Evolutionary conservation across 2,888 invertebrate genomes (phyloP).

Genomic region (Craniophora ligustri): DNA sequence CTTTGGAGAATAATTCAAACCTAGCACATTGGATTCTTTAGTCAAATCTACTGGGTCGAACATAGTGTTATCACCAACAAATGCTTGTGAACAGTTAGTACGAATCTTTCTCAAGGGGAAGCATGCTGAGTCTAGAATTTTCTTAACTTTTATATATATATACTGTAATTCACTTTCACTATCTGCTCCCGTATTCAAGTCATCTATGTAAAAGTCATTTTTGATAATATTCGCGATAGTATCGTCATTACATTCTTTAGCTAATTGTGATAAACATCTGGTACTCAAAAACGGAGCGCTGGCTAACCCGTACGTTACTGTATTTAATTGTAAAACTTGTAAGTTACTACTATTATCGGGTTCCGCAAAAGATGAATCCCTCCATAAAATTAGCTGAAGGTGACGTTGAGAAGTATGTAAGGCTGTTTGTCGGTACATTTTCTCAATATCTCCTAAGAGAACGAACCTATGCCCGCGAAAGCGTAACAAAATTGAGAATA

Average conservation of each 20-base stretch:
- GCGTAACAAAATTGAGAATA: constrained; percentile 39
- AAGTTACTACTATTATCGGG: not conserved
- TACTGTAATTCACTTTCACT: not conserved
- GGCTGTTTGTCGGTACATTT: constrained; percentile 29
- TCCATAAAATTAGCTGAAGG: constrained; percentile 42
- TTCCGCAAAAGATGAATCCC: constrained; percentile 22
- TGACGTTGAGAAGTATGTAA: constrained; percentile 30
- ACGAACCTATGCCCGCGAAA: constrained; percentile 34
- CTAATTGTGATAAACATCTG: constrained; percentile 4
- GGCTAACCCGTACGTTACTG: constrained; percentile 5
- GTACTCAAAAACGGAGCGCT: constrained; percentile 6
- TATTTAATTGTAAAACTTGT: constrained; percentile 12
- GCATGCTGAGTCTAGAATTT: not conserved
- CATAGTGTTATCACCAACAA: not conserved
- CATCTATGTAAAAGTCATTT: constrained; percentile 6
- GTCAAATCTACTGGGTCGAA: not conserved
- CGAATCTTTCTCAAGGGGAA: constrained; percentile 4
- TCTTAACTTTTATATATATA: not conserved
- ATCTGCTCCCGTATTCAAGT: not conserved
- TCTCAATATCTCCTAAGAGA: constrained; percentile 31
- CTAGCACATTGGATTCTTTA: constrained; percentile 1
- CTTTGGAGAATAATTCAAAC: constrained; percentile 9
- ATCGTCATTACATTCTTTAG: constrained; percentile 3
- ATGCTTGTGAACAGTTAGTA: constrained; percentile 4
- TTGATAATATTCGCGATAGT: constrained; percentile 1